Conservation (phyloP, 2,888 invertebrate genomes). For the Trissolcus brochymenae region DNA sequence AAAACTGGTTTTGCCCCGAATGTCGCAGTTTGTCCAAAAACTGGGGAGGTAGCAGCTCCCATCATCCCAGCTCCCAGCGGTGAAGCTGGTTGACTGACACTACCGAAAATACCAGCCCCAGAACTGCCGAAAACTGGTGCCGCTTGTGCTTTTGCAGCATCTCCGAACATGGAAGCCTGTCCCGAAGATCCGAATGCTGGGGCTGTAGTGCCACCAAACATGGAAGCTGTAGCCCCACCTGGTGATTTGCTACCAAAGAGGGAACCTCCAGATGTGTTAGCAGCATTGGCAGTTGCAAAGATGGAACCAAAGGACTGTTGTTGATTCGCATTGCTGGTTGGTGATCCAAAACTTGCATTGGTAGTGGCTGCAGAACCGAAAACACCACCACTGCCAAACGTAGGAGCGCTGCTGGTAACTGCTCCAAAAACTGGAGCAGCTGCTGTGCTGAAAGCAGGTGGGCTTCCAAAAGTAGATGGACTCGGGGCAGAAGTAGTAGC, state of each 20-base stretch:
- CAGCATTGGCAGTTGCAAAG: slow-evolving; percentile 35
- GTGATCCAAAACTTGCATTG: slow-evolving; percentile 11
- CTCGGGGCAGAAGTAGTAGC: slow-evolving; percentile 8
- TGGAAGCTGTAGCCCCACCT: background rate
- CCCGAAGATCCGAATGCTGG: slow-evolving; percentile 29
- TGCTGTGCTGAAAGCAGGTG: slow-evolving; percentile 53
- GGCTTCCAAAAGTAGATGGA: background rate
- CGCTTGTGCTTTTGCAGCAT: slow-evolving; percentile 36
- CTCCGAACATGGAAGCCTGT: slow-evolving; percentile 44
- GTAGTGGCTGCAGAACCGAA: slow-evolving; percentile 32
- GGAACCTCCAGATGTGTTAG: slow-evolving; percentile 23
- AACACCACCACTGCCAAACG: slow-evolving; percentile 54
- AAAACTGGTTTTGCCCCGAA: slow-evolving; percentile 70
- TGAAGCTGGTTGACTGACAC: slow-evolving; percentile 43
- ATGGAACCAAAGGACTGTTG: slow-evolving; percentile 21
- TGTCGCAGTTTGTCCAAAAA: slow-evolving; percentile 67
- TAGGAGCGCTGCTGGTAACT: slow-evolving; percentile 10
- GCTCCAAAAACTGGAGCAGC: slow-evolving; percentile 51
- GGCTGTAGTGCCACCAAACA: slow-evolving; percentile 57
- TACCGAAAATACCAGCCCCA: slow-evolving; percentile 59
- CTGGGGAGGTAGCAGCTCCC: slow-evolving; percentile 47
- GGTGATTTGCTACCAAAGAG: slow-evolving; percentile 45
- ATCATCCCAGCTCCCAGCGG: slow-evolving; percentile 44
- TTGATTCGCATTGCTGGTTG: slow-evolving; percentile 3
- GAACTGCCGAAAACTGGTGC: slow-evolving; percentile 54